These are phyloP conservation scores for Stictonetta naevosa DNA, from an alignment of 2,113 vertebrate species.

Conservation along the genomic window DNA sequence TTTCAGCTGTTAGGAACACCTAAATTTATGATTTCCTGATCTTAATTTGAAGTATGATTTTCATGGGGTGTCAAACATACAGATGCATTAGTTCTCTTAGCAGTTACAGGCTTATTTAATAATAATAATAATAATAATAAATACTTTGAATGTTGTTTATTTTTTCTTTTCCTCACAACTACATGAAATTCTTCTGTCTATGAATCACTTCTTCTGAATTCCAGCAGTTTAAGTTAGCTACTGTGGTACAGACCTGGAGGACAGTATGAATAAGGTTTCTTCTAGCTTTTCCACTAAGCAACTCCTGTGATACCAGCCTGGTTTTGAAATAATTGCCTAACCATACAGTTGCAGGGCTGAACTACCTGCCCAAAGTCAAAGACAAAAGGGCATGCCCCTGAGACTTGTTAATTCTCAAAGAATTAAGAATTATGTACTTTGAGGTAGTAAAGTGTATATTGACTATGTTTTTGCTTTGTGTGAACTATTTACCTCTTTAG, in stretches of 20 bases:
- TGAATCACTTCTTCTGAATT: not conserved
- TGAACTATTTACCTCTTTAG: not conserved
- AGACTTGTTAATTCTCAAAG: not conserved
- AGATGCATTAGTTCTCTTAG: not conserved
- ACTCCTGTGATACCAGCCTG: not conserved
- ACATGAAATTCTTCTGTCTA: not conserved
- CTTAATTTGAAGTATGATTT: constrained; percentile 26
- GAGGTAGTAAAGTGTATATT: not conserved
- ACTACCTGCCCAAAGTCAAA: not conserved
- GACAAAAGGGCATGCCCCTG: not conserved
- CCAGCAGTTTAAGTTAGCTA: not conserved
- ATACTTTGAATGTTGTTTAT: not conserved
- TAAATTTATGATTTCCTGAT: constrained; percentile 5
- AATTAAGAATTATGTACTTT: not conserved
- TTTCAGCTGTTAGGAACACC: constrained; percentile 13
- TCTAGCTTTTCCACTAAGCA: not conserved
- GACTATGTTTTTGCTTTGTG: not conserved
- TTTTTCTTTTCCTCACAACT: not conserved
- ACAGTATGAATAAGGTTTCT: not conserved
- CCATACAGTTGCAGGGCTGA: not conserved
- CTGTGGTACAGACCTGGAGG: not conserved
- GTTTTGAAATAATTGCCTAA: not conserved
- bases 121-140: not conserved
- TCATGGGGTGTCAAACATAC: not conserved
- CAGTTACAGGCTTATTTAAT: not conserved